Evolutionary conservation across 2,888 invertebrate genomes (phyloP).

Genomic region (Caenorhabditis sp.): DNA sequence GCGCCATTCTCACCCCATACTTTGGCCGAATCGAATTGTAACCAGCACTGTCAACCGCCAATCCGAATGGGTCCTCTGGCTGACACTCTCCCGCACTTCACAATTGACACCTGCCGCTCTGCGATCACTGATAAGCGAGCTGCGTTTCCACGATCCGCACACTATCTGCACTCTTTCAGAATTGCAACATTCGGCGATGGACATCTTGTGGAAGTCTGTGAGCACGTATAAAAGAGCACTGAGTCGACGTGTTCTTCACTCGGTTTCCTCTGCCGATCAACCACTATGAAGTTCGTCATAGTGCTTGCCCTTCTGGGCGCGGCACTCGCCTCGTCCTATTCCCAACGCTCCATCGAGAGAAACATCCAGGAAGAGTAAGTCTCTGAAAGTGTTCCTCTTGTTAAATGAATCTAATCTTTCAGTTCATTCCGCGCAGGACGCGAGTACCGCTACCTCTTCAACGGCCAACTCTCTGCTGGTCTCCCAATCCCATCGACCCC

Average conservation of each 20-base stretch:
- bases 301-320: slow-evolving; percentile 62
- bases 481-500: slow-evolving; percentile 73
- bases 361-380: slow-evolving; percentile 55
- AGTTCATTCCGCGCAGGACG: slow-evolving; percentile 67
- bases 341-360: slow-evolving; percentile 48
- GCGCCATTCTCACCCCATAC: slow-evolving; percentile 37
- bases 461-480: slow-evolving; percentile 74
- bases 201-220: slow-evolving; percentile 55
- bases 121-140: slow-evolving; percentile 45
- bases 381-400: neutral
- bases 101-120: slow-evolving; percentile 50
- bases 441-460: slow-evolving; percentile 70
- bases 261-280: slow-evolving; percentile 47
- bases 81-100: slow-evolving; percentile 57
- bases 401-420: slow-evolving; percentile 1
- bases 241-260: slow-evolving; percentile 42
- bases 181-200: slow-evolving; percentile 61
- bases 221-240: slow-evolving; percentile 54
- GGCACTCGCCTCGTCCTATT: slow-evolving; percentile 51
- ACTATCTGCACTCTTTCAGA: slow-evolving; percentile 36
- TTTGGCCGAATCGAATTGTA: slow-evolving; percentile 28
- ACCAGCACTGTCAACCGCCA: slow-evolving; percentile 41
- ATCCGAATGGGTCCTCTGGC: slow-evolving; percentile 46
- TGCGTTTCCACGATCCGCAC: slow-evolving; percentile 38
- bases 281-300: slow-evolving; percentile 63